Base-by-base conservation (phyloP, 2,113 vertebrate species). In the Melanocharis versteri region DNA sequence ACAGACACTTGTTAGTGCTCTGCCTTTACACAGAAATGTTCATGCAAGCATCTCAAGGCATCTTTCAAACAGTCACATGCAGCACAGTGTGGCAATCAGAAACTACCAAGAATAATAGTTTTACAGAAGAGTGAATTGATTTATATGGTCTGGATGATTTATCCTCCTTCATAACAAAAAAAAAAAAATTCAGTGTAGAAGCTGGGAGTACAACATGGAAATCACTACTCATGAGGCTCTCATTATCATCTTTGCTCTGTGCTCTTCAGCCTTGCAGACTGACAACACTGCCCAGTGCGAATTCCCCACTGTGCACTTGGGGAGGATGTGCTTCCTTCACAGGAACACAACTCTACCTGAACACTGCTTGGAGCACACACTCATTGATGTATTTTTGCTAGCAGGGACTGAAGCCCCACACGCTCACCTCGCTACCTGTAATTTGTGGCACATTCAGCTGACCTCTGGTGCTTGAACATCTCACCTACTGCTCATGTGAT, bases 101-200 rank as follows among this genome's bases (percentile, higher is more conserved):
- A 95, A 70, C 64, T 39, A 87, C 45, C 48, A 82, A 19, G 10
- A 48, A 42, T 66, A 73, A 70, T 58, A 5, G 56, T 78, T 81
- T 88, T 83, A 70, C 31, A 70, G 70, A 68, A 64, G 31, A 81
- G 33, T n/a, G 56, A 88, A 83, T 57, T 70, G 39, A 15, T 88
- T 94, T 57, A 37, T 69, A 37, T n/a, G 58, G 35, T 53, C 73
- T 89, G 66, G 35, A 80, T 90, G 47, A 86, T 56, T 94, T 84
- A 56, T 64, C n/a, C 28, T 61, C 4, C 4, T 53, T 77, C 39
- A 68, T 51, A 51, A 86, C 47, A 69, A 51, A 58, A 83, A 72
- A 69, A 56, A 64, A 48, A 72, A 75, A 58, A 48, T 60, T 15
- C 78, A 47, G 50, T 35, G 48, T 70, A 83, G 51, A 76, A 90